A percentile compares a stretch with the other conserved stretches of the same genome.
phyloP scores from a whole-genome alignment of 1,140 invertebrate genomes.

The Zaprionus inermis region DNA sequence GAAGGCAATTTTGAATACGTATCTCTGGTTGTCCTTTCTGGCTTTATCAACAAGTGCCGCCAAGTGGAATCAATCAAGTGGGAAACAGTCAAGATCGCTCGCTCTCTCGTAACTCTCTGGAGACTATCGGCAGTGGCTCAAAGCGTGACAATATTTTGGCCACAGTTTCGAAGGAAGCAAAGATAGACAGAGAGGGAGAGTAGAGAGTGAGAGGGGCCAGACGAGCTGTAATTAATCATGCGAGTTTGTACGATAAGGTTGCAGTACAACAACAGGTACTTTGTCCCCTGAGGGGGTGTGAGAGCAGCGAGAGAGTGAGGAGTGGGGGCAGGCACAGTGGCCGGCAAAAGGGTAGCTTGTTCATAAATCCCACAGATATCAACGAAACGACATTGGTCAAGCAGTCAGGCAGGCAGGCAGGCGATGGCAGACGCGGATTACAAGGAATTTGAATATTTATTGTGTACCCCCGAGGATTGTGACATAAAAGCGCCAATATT shows the following conservation, averaged over 20 bases:
- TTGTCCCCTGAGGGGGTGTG: conserved; percentile 43
- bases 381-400: conserved; percentile 41
- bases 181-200: not conserved
- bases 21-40: conserved; percentile 45
- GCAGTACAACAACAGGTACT: conserved; percentile 46
- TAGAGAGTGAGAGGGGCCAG: not conserved
- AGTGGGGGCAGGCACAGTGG: not conserved
- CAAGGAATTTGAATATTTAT: conserved; percentile 72
- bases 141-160: conserved; percentile 82
- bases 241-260: conserved; percentile 46
- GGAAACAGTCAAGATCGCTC: conserved; percentile 9
- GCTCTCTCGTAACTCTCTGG: conserved; percentile 51
- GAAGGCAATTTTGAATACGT: conserved; percentile 42
- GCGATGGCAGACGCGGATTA: conserved; percentile 44
- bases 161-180: conserved; percentile 60
- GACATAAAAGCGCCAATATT: conserved; percentile 75
- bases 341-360: conserved; percentile 15
- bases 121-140: conserved; percentile 49
- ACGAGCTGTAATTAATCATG: conserved; percentile 50
- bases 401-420: not conserved
- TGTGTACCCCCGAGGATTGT: conserved; percentile 28
- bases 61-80: conserved; percentile 78
- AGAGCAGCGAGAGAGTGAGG: not conserved
- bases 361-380: conserved; percentile 69
- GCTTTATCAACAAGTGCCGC: conserved; percentile 73